Evolutionary conservation across 2,113 vertebrate genomes (phyloP).

Genomic region (Neogobius melanostomus): DNA sequence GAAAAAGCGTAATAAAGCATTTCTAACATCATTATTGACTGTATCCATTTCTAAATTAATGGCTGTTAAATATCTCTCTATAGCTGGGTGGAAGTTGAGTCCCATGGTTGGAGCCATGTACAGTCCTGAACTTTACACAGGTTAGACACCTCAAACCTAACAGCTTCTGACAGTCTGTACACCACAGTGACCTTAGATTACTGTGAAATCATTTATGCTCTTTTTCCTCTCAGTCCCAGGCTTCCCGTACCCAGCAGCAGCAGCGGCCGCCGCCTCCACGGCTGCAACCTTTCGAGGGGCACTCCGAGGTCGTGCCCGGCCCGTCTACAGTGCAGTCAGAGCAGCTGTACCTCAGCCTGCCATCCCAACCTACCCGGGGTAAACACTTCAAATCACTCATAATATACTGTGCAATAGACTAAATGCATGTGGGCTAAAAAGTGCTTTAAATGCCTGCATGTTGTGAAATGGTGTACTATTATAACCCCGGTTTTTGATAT

Average conservation of each 20-base stretch:
- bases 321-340: constrained; percentile 94
- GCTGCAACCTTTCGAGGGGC: constrained; percentile 95
- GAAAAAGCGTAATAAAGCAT: too few relatives aligned
- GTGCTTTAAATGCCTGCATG: constrained; percentile 46
- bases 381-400: constrained; percentile 31
- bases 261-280: constrained; percentile 76
- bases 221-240: constrained; percentile 84
- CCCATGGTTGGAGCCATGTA: constrained; percentile 98
- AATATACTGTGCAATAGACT: not conserved
- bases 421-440: constrained; percentile 15
- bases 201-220: not conserved
- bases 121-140: constrained; percentile 98
- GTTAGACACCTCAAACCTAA: constrained; percentile 55
- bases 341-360: constrained; percentile 91
- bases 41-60: not conserved
- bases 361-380: constrained; percentile 85
- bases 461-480: constrained; percentile 30
- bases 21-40: too few relatives aligned
- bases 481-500: constrained; percentile 27
- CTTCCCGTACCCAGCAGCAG: constrained; percentile 91
- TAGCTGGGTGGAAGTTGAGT: constrained; percentile 97
- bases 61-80: not conserved
- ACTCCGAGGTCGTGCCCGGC: constrained; percentile 93
- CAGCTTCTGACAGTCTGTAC: not conserved
- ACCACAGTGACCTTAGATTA: not conserved